Evolutionary conservation across 2,113 vertebrate species (phyloP), one percentile per base, ranked within the genome.

Genomic region (Phylloscopus trochiloides): DNA sequence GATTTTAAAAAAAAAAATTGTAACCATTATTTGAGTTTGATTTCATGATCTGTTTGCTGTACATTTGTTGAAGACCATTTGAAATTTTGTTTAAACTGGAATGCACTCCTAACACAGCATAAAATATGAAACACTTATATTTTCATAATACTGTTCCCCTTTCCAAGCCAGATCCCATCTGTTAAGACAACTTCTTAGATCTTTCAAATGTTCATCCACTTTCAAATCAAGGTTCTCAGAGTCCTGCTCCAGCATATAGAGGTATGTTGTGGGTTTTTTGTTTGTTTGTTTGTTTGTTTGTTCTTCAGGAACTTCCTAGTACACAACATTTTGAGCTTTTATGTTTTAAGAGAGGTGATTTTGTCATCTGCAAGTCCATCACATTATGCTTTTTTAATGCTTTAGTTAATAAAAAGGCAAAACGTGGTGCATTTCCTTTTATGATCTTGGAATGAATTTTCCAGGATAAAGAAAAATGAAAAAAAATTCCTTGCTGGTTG

Each of bases 81-180:
- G 78, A 62, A 38, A 42, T 91, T 45, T 42, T 58, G 12, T 59
- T 92, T 59, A 58, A 89, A 36, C 26, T 59, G 52, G 29, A 91
- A 78, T 55, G 61, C 36, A 54, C 11, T 77, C 47, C 51, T 84
- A 77, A 84, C 20, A 28, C 10, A 29, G 14, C 16, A 38, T 84
- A 62, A 93, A 89, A 89, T 62, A 87, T 67, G 55, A 85, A 91
- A 80, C 1, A 7, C 71, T 89, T 71, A 14, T 71, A 50, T 89
- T 92, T 92, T 66, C 32, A 13, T 63, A 73, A 36, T 28, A 65
- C 0, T 2, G 38, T 13, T 75, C 21, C 19, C 40, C 48, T 94
- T 73, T 75, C 57, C 48, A 47, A 92, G 54, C 18, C 58, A 92
- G 31, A 72, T 72, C 14, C 25, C 20, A 32, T 68, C 82, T 48